phyloP scores from a whole-genome alignment of 2,888 invertebrate genomes.

The Cynaeus angustus region DNA sequence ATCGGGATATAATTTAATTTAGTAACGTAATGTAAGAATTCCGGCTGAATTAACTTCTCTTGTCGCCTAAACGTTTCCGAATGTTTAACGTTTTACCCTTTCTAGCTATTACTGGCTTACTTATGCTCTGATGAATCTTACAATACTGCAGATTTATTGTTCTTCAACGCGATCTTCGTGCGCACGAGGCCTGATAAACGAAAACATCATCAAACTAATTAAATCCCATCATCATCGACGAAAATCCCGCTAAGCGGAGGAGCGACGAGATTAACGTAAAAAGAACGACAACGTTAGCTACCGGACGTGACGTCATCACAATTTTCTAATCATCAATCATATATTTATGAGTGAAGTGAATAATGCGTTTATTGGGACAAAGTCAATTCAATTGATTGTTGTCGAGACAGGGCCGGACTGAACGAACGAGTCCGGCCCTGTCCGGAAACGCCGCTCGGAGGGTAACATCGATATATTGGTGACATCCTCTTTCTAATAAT shows the following conservation, averaged over 20 bases:
- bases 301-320: conserved; percentile 71
- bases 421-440: conserved; percentile 34
- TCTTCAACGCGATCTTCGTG: conserved; percentile 57
- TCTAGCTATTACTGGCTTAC: conserved; percentile 70
- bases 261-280: background rate
- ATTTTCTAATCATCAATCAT: conserved; percentile 73
- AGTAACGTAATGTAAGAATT: conserved; percentile 70
- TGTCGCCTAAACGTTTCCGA: conserved; percentile 70
- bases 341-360: conserved; percentile 71
- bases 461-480: conserved; percentile 62
- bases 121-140: conserved; percentile 70
- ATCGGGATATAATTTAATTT: conserved; percentile 64
- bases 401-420: conserved; percentile 45
- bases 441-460: conserved; percentile 54
- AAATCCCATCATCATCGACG: conserved; percentile 20
- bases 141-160: conserved; percentile 69
- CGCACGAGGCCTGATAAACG: conserved; percentile 26
- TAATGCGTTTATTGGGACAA: conserved; percentile 67
- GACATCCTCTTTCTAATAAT: conserved; percentile 58
- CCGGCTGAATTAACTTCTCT: conserved; percentile 71
- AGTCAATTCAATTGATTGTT: conserved; percentile 65
- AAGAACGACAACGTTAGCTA: conserved; percentile 44
- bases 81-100: conserved; percentile 69
- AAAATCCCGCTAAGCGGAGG: conserved; percentile 2
- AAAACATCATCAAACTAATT: conserved; percentile 33